These are phyloP conservation scores for Mythimna ferrago DNA, from an alignment of 2,888 invertebrate species.

Conservation along the genomic window DNA sequence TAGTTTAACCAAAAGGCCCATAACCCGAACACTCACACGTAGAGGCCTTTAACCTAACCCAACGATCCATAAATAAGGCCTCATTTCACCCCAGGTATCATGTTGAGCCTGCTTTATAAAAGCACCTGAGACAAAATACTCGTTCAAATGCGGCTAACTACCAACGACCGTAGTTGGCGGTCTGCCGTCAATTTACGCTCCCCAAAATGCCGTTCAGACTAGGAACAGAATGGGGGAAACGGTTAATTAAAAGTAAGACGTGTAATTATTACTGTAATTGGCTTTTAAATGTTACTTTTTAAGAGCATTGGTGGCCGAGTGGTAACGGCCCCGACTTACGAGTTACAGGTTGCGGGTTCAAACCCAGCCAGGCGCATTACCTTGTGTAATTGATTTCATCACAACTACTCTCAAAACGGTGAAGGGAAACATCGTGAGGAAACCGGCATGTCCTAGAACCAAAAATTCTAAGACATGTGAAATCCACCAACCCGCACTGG, in stretches of 20 bases:
- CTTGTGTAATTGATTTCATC: no score
- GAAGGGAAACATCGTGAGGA: no score
- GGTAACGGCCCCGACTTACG: no score
- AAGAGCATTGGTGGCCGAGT: no score
- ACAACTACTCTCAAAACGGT: no score
- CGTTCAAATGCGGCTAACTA: constrained; percentile 42
- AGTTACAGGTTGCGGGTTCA: no score
- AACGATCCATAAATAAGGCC: constrained; percentile 37
- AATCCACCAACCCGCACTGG: no score
- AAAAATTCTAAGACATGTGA: no score
- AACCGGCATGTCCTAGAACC: no score
- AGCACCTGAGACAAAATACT: constrained; percentile 58
- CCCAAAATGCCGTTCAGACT: constrained; percentile 35
- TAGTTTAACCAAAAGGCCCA: no score
- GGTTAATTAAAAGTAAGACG: constrained; percentile 43
- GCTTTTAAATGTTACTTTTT: not conserved
- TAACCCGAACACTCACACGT: not conserved
- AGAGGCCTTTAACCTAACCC: constrained; percentile 10
- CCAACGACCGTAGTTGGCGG: constrained; percentile 37
- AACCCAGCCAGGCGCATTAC: no score
- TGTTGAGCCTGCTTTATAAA: constrained; percentile 43
- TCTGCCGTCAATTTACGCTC: constrained; percentile 42
- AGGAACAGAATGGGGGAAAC: not conserved
- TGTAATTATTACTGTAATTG: constrained; percentile 16
- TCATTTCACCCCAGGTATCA: constrained; percentile 33